Conservation (phyloP, 2,888 invertebrate genomes). For the Acleris holmiana region DNA sequence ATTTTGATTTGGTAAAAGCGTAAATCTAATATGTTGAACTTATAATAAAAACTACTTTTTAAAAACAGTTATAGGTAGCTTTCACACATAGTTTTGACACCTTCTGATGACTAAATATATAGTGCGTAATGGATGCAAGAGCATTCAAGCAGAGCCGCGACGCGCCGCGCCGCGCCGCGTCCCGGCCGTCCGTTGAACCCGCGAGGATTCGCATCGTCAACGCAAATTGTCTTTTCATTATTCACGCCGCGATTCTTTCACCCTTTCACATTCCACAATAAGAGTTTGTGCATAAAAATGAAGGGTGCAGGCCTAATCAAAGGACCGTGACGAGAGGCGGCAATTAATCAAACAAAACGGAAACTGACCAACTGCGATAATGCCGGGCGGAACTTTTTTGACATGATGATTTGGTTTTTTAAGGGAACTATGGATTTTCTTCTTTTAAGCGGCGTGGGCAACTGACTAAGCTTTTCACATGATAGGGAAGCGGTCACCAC, state of each 20-base stretch:
- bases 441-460: no score
- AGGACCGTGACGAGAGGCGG: slow-evolving; percentile 9
- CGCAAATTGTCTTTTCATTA: slow-evolving; percentile 80
- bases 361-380: slow-evolving; percentile 21
- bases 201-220: slow-evolving; percentile 69
- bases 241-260: slow-evolving; percentile 75
- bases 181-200: slow-evolving; percentile 68
- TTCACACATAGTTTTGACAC: no score
- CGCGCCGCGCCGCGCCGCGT: slow-evolving; percentile 48
- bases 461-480: no score
- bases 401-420: slow-evolving; percentile 18
- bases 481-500: no score
- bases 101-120: neutral
- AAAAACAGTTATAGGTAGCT: no score
- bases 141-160: slow-evolving; percentile 35
- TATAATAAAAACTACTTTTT: no score
- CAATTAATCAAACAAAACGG: slow-evolving; percentile 32
- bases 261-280: slow-evolving; percentile 65
- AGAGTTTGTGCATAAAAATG: slow-evolving; percentile 46
- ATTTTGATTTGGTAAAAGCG: no score
- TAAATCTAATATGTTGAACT: no score
- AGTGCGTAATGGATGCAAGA: slow-evolving; percentile 39
- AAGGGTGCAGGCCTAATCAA: slow-evolving; percentile 42
- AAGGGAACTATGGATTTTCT: no score
- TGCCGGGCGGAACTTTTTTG: slow-evolving; percentile 6